Conservation (phyloP, 2,113 vertebrate genomes). For the Macrotus californicus region DNA sequence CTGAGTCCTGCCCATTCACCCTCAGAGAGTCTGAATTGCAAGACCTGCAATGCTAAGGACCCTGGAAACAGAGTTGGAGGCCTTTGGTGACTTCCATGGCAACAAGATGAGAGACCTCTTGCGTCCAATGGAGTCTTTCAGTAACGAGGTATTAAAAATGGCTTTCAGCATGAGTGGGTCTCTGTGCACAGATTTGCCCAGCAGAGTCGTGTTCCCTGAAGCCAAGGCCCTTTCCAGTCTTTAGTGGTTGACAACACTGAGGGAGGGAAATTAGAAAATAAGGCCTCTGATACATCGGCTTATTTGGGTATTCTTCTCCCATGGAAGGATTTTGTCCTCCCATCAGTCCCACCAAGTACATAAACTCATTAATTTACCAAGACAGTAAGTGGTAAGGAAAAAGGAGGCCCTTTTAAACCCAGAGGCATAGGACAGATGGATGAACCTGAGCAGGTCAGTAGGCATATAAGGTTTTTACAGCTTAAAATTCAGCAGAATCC, state of each 20-base stretch:
- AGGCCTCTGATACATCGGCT: accelerated
- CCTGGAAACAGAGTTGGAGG: neutral
- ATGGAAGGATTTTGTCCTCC: neutral
- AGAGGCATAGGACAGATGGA: neutral
- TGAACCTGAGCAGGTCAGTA: neutral
- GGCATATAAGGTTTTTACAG: neutral
- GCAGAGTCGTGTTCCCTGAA: neutral
- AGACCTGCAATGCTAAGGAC: no score
- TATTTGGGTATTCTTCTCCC: neutral
- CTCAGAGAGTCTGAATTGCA: neutral
- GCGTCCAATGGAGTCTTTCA: neutral
- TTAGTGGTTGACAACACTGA: no score
- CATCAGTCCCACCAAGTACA: neutral
- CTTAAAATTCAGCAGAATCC: neutral
- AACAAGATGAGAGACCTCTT: neutral
- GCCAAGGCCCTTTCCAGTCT: neutral
- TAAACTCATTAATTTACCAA: neutral
- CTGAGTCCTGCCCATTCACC: neutral
- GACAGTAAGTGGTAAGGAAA: neutral
- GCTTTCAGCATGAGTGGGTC: neutral
- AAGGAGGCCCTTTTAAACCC: neutral
- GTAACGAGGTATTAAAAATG: neutral
- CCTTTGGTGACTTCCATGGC: neutral
- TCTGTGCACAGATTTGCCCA: neutral
- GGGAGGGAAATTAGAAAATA: neutral